Conservation (phyloP, 1,140 invertebrate species). For the Holcopasites calliopsidis region DNA sequence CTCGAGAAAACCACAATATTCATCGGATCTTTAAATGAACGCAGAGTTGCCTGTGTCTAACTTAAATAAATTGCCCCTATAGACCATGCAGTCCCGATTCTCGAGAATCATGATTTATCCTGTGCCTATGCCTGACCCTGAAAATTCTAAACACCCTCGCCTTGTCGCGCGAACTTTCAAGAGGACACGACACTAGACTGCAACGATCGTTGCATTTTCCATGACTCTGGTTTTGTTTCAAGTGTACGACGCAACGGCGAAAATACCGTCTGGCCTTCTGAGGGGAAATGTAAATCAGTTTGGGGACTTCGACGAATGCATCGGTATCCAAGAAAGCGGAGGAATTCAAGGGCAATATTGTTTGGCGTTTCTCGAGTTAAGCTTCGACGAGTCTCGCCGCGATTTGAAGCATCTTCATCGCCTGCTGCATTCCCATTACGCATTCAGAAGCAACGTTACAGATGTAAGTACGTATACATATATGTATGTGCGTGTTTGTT, state of each 20-base stretch:
- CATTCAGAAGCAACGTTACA: conserved; percentile 83
- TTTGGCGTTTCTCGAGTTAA: conserved; percentile 81
- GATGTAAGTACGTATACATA: conserved; percentile 82
- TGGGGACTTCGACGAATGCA: conserved; percentile 84
- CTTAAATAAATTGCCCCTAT: background rate
- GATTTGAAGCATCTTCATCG: conserved; percentile 80
- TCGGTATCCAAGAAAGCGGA: conserved; percentile 74
- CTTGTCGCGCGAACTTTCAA: background rate
- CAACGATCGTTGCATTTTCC: background rate
- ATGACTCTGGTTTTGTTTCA: conserved; percentile 27
- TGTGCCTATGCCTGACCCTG: too few relatives aligned
- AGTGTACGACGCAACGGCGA: conserved; percentile 84
- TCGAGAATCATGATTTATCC: too few relatives aligned
- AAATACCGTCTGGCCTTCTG: conserved; percentile 82
- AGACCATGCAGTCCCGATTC: background rate
- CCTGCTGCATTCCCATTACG: conserved; percentile 83
- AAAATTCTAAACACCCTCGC: too few relatives aligned
- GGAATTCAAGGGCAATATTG: conserved; percentile 83
- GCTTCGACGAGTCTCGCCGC: conserved; percentile 77
- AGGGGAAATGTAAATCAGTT: conserved; percentile 84
- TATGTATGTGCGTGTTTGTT: background rate
- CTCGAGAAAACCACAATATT: background rate
- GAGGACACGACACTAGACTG: background rate
- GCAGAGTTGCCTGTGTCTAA: too few relatives aligned
- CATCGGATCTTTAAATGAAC: too few relatives aligned